These are phyloP conservation scores for Patella caerulea DNA, from an alignment of 2,888 invertebrate genomes.

Conservation along the genomic window DNA sequence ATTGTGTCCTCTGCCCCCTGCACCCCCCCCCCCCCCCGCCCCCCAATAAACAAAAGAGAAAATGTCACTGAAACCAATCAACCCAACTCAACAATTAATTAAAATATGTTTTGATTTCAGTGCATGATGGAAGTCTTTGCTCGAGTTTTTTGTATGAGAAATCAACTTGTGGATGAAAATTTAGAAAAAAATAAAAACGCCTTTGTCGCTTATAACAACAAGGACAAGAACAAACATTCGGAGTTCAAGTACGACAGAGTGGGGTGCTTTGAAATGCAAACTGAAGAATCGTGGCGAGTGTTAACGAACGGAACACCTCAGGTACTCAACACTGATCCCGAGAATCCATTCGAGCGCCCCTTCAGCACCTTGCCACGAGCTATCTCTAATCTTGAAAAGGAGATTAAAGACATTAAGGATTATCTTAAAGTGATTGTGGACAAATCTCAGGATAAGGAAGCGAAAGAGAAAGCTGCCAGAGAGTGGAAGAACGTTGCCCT, in stretches of 20 bases:
- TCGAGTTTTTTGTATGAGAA: slow-evolving; percentile 64
- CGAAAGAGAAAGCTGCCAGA: slow-evolving; percentile 56
- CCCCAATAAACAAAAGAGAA: too few species aligned
- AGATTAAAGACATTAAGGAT: slow-evolving; percentile 64
- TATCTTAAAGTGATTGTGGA: slow-evolving; percentile 56
- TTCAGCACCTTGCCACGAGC: slow-evolving; percentile 25
- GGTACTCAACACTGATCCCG: slow-evolving; percentile 14
- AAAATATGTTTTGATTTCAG: slow-evolving; percentile 39
- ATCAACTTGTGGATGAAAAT: slow-evolving; percentile 45
- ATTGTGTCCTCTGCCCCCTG: too few species aligned
- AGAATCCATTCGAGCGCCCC: slow-evolving; percentile 13
- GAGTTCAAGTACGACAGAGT: slow-evolving; percentile 54
- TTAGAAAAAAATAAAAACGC: slow-evolving; percentile 24
- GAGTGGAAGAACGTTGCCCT: slow-evolving; percentile 69
- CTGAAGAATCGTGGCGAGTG: slow-evolving; percentile 44
- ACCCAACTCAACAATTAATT: not conserved
- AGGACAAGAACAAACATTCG: slow-evolving; percentile 38
- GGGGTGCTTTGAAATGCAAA: slow-evolving; percentile 51
- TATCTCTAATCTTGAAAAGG: slow-evolving; percentile 51
- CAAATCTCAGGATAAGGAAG: slow-evolving; percentile 57
- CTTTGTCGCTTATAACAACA: slow-evolving; percentile 11
- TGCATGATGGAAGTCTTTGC: slow-evolving; percentile 65
- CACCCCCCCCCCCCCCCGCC: too few species aligned
- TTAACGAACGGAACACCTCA: slow-evolving; percentile 31
- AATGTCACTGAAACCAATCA: too few species aligned